Evolutionary conservation across 1,140 invertebrate genomes (phyloP).

Genomic region (Bombus sylvicola): DNA sequence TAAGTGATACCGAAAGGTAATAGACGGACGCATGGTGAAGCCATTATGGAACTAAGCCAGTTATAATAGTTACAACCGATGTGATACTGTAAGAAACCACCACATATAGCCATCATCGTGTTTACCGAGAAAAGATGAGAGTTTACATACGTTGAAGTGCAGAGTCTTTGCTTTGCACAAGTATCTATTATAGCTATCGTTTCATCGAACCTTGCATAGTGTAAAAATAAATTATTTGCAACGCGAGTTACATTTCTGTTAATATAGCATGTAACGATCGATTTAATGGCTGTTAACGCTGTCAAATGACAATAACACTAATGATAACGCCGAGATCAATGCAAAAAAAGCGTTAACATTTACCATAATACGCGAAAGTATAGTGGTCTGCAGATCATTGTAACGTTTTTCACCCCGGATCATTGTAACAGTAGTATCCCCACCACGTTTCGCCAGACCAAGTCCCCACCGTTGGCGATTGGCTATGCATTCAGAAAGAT

Average conservation of each 20-base stretch:
- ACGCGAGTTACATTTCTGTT: no score
- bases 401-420: no score
- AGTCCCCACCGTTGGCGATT: background rate
- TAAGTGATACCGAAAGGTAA: background rate
- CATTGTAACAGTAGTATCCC: background rate
- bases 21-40: background rate
- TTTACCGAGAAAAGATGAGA: background rate
- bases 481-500: background rate
- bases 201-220: background rate
- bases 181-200: background rate
- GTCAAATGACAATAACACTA: no score
- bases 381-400: background rate
- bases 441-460: background rate
- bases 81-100: background rate
- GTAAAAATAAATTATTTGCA: background rate
- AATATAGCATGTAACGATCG: no score
- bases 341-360: background rate
- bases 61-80: constrained; percentile 5
- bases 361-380: background rate
- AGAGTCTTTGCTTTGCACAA: no score
- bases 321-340: background rate
- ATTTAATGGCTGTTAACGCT: no score
- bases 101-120: background rate
- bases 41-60: constrained; percentile 6
- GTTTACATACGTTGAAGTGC: background rate